A percentile compares a stretch with the other conserved stretches of the same genome.
These are phyloP conservation scores for Sesia bembeciformis DNA, from an alignment of 2,888 invertebrate genomes.

Conservation along the genomic window DNA sequence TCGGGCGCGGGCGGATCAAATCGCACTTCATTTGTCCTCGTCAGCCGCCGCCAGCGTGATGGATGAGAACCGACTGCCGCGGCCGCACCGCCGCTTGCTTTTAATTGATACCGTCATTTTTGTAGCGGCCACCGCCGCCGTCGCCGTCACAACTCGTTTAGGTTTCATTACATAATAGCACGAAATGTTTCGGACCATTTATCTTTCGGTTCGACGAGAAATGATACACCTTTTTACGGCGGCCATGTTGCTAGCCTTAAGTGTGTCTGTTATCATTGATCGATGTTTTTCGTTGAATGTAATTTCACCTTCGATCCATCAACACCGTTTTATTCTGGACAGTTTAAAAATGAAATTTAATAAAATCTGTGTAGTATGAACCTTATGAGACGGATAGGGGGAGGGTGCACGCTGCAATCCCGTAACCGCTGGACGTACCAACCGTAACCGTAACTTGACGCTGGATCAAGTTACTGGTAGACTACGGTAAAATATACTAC, in stretches of 20 bases:
- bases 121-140: constrained; percentile 24
- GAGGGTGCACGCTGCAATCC: too few relatives aligned
- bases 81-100: constrained; percentile 25
- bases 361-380: too few relatives aligned
- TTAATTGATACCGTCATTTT: constrained; percentile 69
- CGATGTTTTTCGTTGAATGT: too few relatives aligned
- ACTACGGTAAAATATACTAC: too few relatives aligned
- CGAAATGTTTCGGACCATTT: constrained; percentile 25
- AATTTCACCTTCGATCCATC: too few relatives aligned
- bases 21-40: constrained; percentile 71
- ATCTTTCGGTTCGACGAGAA: constrained; percentile 23
- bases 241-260: constrained; percentile 17
- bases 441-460: too few relatives aligned
- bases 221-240: constrained; percentile 22
- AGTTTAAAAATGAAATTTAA: too few relatives aligned
- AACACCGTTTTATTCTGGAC: too few relatives aligned
- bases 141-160: constrained; percentile 21
- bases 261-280: constrained; percentile 29
- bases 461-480: too few relatives aligned
- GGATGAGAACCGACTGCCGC: constrained; percentile 43
- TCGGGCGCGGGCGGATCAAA: constrained; percentile 52
- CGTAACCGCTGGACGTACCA: too few relatives aligned
- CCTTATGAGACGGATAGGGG: too few relatives aligned
- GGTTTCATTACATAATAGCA: constrained; percentile 27
- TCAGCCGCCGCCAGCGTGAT: constrained; percentile 52